Conservation (phyloP, 2,888 invertebrate species). For the Cosmopolites sordidus region DNA sequence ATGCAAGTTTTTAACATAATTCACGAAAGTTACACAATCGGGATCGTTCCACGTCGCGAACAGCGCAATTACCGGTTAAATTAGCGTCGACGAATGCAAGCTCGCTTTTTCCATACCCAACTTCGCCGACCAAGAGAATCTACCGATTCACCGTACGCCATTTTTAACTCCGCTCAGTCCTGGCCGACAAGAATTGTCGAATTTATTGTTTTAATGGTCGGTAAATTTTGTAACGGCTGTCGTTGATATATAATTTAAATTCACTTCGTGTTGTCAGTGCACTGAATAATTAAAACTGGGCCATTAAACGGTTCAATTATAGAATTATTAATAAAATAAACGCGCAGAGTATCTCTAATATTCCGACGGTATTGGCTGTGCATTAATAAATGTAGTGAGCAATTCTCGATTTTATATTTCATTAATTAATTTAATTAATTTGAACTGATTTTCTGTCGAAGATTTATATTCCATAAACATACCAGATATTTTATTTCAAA, state of each 20-base stretch:
- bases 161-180: conserved; percentile 6
- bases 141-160: conserved; percentile 9
- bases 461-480: too few relatives aligned
- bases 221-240: conserved; percentile 18
- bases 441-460: too few relatives aligned
- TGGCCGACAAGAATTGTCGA: conserved; percentile 5
- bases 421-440: too few relatives aligned
- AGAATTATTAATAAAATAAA: background rate
- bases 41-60: conserved; percentile 14
- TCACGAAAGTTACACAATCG: conserved; percentile 21
- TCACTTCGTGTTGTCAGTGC: background rate
- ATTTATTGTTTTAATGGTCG: conserved; percentile 17
- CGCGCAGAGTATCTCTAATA: too few relatives aligned
- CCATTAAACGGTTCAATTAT: conserved; percentile 2
- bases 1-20: conserved; percentile 18
- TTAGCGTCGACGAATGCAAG: conserved; percentile 14
- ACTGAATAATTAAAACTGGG: conserved; percentile 7
- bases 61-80: conserved; percentile 21
- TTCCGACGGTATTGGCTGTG: too few relatives aligned
- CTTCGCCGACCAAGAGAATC: conserved; percentile 5
- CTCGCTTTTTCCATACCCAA: conserved; percentile 15
- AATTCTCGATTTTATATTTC: too few relatives aligned
- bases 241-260: conserved; percentile 15
- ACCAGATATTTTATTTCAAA: too few relatives aligned
- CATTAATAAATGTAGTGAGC: too few relatives aligned